Evolutionary conservation across 2,113 vertebrate genomes (phyloP).

Genomic region (Agelaius phoeniceus): DNA sequence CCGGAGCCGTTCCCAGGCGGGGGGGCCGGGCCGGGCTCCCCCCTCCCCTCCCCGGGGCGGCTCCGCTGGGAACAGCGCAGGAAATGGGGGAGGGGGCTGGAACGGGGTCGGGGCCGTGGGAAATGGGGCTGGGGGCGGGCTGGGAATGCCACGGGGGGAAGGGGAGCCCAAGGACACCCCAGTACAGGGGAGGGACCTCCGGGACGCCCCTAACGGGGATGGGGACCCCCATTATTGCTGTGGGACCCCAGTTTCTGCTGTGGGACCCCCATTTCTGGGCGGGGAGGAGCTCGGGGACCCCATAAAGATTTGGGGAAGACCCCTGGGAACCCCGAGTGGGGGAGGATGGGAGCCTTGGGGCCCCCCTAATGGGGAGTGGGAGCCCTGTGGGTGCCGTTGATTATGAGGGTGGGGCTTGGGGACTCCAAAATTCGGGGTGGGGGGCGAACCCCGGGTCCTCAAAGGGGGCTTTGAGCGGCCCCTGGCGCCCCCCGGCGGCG

Average conservation of each 20-base stretch:
- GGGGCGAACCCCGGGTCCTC: neutral
- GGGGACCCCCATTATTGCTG: no score
- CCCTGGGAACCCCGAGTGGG: neutral
- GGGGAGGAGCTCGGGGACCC: neutral
- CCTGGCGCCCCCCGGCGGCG: no score
- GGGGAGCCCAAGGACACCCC: neutral
- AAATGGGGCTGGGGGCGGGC: neutral
- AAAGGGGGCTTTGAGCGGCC: neutral
- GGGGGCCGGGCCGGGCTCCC: neutral
- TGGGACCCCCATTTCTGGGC: neutral
- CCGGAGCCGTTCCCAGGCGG: neutral
- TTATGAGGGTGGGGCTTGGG: no score
- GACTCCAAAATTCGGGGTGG: neutral
- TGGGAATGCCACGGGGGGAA: no score
- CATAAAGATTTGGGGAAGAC: neutral
- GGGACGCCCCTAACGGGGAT: no score
- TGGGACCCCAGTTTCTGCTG: neutral
- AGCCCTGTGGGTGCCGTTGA: neutral
- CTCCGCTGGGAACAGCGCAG: neutral
- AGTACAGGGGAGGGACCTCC: neutral
- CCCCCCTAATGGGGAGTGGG: no score
- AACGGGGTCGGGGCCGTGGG: neutral
- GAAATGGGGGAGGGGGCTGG: neutral
- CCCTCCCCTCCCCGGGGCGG: neutral
- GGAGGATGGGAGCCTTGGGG: no score